Evolutionary conservation across 1,140 invertebrate genomes (phyloP), one percentile per base, ranked within the genome.

Genomic region (Zaprionus taronus): DNA sequence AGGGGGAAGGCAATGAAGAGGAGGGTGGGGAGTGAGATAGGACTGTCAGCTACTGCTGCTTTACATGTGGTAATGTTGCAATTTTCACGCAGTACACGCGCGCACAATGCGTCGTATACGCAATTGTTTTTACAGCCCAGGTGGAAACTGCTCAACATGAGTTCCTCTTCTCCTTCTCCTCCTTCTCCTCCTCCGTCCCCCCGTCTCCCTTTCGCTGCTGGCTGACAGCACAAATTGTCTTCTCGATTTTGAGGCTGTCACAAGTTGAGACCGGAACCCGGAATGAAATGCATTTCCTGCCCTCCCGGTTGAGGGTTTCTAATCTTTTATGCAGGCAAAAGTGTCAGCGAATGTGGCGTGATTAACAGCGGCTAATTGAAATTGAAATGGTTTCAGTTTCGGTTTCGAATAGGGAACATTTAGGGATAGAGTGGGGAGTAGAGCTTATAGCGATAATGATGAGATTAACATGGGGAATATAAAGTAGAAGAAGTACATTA

Each of bases 151-250:
- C 34, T 22, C 20, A 81, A 72, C 77, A 51, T 47, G 60, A 66
- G 56, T 44, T 24, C n/a, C 5, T 5, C 17, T 7, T 28, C 44
- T 9, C 14, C 17, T 41, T 31, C 56, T 47, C 63, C 69, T 9
- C 6, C 17, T 7, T 28, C 44, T 9, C 14, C 17, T 41, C 44
- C 56, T 47, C 63, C 69, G n/a, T 9, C 6, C 34, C 24, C 53
- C 17, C 44, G 2, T 9, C 14, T 5, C 22, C 31, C 41, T 9
- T 28, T 2, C 26, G 6, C 6, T 9, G 28, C 31, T 34, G 80
- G 44, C 75, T 91, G 90, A 91, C 90, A 91, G 90, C 81, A 80
- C 28, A 80, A 91, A 91, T 86, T 91, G 90, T 91, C 82, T 90
- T 86, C 79, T 83, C 81, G 74, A 85, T 81, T 67, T 74, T 62